Percentiles rank a stretch among this genome's conserved stretches.
phyloP scores from a whole-genome alignment of 2,113 vertebrate species.

The Coreoperca whiteheadi region DNA sequence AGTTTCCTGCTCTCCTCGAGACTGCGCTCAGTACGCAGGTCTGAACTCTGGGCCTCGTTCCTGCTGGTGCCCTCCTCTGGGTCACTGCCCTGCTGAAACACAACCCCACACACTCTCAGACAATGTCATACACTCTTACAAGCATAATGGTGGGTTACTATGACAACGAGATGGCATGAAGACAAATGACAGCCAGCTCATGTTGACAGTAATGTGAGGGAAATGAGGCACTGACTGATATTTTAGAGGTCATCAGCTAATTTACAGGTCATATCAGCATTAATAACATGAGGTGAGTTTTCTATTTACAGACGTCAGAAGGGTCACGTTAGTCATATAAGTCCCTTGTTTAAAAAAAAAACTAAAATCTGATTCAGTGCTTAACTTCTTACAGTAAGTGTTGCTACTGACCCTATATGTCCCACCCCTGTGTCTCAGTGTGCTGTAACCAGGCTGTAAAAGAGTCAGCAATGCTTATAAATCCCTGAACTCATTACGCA shows the following conservation, averaged over 20 bases:
- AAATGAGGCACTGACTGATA: background rate
- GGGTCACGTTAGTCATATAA: background rate
- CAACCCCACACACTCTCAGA: conserved; percentile 7
- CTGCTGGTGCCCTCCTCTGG: conserved; percentile 44
- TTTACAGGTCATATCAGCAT: background rate
- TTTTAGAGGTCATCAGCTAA: background rate
- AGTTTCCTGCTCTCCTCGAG: conserved; percentile 82
- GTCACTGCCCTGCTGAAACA: conserved; percentile 42
- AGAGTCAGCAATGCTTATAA: conserved; percentile 26
- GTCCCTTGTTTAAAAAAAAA: background rate
- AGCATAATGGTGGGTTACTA: background rate
- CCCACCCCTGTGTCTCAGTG: background rate
- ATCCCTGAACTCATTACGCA: accelerated
- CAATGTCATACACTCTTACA: background rate
- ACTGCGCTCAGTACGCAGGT: conserved; percentile 67
- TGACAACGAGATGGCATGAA: background rate
- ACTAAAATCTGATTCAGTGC: background rate
- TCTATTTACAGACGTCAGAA: background rate
- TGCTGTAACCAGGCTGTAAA: conserved; percentile 17
- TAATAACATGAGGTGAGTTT: background rate
- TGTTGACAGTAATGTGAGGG: background rate
- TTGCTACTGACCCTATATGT: too few relatives aligned
- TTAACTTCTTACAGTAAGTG: background rate
- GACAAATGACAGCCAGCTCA: background rate
- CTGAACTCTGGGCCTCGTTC: conserved; percentile 4